Percentiles rank a stretch among this genome's conserved stretches.
Conservation (phyloP, 2,797 vertebrate species). For the Masticophis lateralis region DNA sequence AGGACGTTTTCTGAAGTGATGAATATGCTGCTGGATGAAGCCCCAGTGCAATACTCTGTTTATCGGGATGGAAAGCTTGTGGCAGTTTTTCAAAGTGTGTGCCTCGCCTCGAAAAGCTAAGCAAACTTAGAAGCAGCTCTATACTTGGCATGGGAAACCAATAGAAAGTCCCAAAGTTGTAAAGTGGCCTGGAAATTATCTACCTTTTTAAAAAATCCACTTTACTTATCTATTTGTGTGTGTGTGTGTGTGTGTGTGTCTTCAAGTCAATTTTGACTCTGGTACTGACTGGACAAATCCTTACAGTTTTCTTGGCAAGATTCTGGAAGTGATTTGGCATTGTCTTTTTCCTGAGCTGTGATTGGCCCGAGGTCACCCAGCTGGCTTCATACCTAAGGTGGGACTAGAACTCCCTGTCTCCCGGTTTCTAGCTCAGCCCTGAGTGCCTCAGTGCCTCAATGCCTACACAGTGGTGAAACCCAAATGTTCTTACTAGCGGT, state of each 20-base stretch:
- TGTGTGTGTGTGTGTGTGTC: too few relatives aligned
- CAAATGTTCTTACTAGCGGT: too few relatives aligned
- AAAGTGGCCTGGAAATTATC: neutral
- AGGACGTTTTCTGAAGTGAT: neutral
- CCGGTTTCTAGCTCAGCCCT: too few relatives aligned
- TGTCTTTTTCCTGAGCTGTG: too few relatives aligned
- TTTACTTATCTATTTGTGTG: too few relatives aligned
- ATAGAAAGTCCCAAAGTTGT: neutral
- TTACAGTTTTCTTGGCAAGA: neutral
- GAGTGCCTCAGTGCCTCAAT: too few relatives aligned
- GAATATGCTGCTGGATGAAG: neutral
- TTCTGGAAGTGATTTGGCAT: neutral
- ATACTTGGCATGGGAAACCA: neutral
- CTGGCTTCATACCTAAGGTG: too few relatives aligned
- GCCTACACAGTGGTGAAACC: too few relatives aligned
- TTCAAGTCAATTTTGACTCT: neutral
- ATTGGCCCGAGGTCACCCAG: too few relatives aligned
- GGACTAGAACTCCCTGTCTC: neutral
- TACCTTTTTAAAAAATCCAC: neutral
- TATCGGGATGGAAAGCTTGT: neutral
- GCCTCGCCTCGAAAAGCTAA: neutral
- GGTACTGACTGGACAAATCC: neutral
- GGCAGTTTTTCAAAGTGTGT: neutral
- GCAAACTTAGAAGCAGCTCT: neutral
- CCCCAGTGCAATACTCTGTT: too few relatives aligned